Conservation (phyloP, 23 tunicate species). For the Trididemnum nubilum region DNA sequence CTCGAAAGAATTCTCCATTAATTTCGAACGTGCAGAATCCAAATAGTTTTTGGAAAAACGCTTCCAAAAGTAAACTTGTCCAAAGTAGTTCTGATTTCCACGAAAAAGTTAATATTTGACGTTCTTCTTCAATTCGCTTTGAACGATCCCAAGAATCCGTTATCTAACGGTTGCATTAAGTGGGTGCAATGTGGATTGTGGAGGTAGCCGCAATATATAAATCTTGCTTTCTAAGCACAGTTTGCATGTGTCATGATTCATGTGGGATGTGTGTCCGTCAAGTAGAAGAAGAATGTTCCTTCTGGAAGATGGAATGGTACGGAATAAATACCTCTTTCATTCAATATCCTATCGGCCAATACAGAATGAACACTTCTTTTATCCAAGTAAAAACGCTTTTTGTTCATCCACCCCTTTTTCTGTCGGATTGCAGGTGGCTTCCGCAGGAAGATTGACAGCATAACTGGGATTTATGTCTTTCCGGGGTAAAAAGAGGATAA, state of each 20-base stretch:
- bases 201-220: not conserved
- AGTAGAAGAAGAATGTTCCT: not conserved
- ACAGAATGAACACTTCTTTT: no score
- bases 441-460: constrained; percentile 8
- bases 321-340: constrained; percentile 5
- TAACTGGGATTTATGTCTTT: constrained; percentile 14
- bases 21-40: not conserved
- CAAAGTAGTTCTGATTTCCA: not conserved
- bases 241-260: not conserved
- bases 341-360: no score
- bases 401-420: not conserved
- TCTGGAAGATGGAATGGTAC: not conserved
- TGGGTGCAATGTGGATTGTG: constrained; percentile 15
- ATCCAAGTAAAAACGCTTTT: not conserved
- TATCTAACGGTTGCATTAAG: constrained; percentile 6
- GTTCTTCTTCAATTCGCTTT: not conserved
- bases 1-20: not conserved
- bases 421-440: not conserved
- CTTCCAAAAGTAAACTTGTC: not conserved
- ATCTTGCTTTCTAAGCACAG: constrained; percentile 1
- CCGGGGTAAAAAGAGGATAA: constrained; percentile 19
- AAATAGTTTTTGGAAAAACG: not conserved
- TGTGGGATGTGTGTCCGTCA: constrained; percentile 17
- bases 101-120: not conserved
- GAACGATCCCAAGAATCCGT: constrained; percentile 6